Conservation (phyloP, 2,797 vertebrate genomes). For the Rhinella marina region DNA sequence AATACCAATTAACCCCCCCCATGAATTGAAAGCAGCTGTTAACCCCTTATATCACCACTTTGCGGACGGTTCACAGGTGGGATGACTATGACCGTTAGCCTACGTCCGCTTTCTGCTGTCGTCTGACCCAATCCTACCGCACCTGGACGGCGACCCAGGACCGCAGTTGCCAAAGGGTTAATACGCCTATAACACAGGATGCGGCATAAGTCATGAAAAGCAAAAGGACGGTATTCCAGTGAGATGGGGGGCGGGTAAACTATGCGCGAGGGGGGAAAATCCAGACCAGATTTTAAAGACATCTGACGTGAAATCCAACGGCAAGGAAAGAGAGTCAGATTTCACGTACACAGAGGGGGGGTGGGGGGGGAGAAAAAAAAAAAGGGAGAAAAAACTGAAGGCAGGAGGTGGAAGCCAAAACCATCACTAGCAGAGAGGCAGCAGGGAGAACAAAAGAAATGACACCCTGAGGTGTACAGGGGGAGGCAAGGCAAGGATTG, state of each 20-base stretch:
- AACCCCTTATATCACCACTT: background rate
- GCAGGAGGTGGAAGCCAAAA: constrained; percentile 52
- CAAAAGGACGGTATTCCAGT: constrained; percentile 31
- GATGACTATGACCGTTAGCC: no score
- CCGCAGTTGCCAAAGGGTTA: background rate
- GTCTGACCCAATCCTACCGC: background rate
- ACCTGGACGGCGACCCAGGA: background rate
- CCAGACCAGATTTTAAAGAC: constrained; percentile 60
- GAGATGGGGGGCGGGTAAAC: constrained; percentile 51
- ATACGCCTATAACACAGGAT: constrained; percentile 34
- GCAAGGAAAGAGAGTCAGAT: constrained; percentile 56
- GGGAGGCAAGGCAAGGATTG: constrained; percentile 21
- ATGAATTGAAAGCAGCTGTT: constrained; percentile 4
- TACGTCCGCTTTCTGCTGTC: background rate
- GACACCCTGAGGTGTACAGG: constrained; percentile 20
- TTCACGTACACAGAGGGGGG: constrained; percentile 53
- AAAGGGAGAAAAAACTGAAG: constrained; percentile 44
- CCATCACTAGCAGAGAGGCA: constrained; percentile 35
- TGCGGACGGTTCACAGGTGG: background rate
- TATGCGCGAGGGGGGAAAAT: constrained; percentile 55
- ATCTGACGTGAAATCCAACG: constrained; percentile 59
- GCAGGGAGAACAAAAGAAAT: constrained; percentile 56
- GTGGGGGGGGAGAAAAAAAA: constrained; percentile 25
- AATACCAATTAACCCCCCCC: constrained; percentile 10
- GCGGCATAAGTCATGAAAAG: constrained; percentile 37